A percentile compares a stretch with the other conserved stretches of the same genome.
phyloP scores from a whole-genome alignment of 1,140 invertebrate species.

The honey bee (Apis mellifera) region Amel_HAv3.1 CM009938.2:11018001-11018500 shows the following conservation, averaged over 20 bases:
- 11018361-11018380: too few species aligned
- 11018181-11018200: neutral
- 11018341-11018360: too few species aligned
- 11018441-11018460: too few species aligned
- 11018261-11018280: neutral
- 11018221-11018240: neutral
- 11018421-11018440: too few species aligned
- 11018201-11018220: neutral
- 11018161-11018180: constrained; percentile 15
- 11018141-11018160: constrained; percentile 2
- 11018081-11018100: constrained; percentile 4
- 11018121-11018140: constrained; percentile 21
- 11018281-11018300: neutral
- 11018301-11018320: too few species aligned
- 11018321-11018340: too few species aligned
- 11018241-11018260: neutral
- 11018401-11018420: too few species aligned
- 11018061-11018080: constrained; percentile 26
- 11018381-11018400: too few species aligned
- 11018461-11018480: too few species aligned
- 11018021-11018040: neutral
- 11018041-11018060: constrained; percentile 8
- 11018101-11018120: neutral
- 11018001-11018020: neutral
- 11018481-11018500: too few species aligned